Conservation (phyloP, 2,797 vertebrate species). For the Selene dorsalis region DNA sequence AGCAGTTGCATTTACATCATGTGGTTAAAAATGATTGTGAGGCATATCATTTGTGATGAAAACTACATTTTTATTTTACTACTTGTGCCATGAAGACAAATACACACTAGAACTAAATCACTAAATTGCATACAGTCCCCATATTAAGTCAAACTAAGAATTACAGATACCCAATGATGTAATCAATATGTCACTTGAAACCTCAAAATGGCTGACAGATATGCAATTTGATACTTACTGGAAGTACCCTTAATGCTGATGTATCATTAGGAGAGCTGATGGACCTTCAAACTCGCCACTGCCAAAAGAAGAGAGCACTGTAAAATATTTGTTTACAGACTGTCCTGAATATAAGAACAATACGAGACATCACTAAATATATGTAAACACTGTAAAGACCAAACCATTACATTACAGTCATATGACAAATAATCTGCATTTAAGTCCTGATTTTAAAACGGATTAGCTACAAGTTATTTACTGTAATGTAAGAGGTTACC, state of each 20-base stretch:
- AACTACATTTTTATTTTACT: not conserved
- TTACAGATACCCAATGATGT: not conserved
- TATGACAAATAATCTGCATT: slow-evolving; percentile 7
- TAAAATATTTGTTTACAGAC: slow-evolving; percentile 3
- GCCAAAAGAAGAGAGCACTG: slow-evolving; percentile 42
- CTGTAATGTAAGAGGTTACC: slow-evolving; percentile 22
- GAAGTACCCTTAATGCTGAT: slow-evolving; percentile 69
- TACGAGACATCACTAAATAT: not conserved
- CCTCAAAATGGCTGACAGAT: not conserved
- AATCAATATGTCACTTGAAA: not conserved
- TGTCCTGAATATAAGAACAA: not conserved
- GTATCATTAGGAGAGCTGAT: slow-evolving; percentile 77
- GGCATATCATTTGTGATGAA: not conserved
- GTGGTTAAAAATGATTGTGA: not conserved
- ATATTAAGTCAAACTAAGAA: not conserved
- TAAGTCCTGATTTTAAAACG: not conserved
- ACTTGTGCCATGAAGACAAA: not conserved
- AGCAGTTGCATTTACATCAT: not conserved
- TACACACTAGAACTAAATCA: not conserved
- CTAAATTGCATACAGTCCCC: not conserved
- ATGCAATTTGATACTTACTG: slow-evolving; percentile 70
- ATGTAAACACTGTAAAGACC: not conserved
- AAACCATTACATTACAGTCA: not conserved
- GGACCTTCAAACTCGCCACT: slow-evolving; percentile 64
- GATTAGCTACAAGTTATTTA: slow-evolving; percentile 17